These are phyloP conservation scores for Mirounga angustirostris DNA, from an alignment of 2,113 vertebrate species.

Conservation along the genomic window DNA sequence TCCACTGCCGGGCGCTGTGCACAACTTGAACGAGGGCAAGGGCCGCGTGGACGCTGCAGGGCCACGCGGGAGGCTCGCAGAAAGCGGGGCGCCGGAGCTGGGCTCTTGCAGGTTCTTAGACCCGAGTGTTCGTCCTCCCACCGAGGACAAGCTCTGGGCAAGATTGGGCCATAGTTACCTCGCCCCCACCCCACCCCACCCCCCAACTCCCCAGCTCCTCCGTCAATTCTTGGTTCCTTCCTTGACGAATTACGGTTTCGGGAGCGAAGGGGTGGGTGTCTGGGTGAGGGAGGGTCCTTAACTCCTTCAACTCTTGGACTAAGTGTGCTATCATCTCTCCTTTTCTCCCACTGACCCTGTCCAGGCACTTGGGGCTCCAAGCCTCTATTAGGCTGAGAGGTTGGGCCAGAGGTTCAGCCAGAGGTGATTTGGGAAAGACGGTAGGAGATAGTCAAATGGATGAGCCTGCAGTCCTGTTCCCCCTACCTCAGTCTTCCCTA, in stretches of 20 bases:
- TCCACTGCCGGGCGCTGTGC: slow-evolving; percentile 40
- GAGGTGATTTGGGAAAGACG: neutral
- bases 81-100: neutral
- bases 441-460: neutral
- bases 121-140: neutral
- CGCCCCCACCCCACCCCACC: neutral
- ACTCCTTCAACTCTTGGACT: slow-evolving; percentile 78
- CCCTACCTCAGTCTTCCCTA: neutral
- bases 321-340: slow-evolving; percentile 29
- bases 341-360: neutral
- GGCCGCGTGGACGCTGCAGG: slow-evolving; percentile 32
- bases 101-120: slow-evolving; percentile 13
- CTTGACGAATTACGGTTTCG: neutral
- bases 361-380: neutral
- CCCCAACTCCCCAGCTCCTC: neutral
- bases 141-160: neutral
- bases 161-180: neutral
- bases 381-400: neutral
- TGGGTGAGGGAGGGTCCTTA: slow-evolving; percentile 71
- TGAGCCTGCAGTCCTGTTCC: neutral
- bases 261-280: slow-evolving; percentile 28
- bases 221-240: slow-evolving; percentile 55
- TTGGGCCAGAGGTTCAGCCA: neutral
- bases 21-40: slow-evolving; percentile 69
- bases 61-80: slow-evolving; percentile 4